Conservation (phyloP, 2,888 invertebrate genomes). For the Caenorhabditis sp. region DNA sequence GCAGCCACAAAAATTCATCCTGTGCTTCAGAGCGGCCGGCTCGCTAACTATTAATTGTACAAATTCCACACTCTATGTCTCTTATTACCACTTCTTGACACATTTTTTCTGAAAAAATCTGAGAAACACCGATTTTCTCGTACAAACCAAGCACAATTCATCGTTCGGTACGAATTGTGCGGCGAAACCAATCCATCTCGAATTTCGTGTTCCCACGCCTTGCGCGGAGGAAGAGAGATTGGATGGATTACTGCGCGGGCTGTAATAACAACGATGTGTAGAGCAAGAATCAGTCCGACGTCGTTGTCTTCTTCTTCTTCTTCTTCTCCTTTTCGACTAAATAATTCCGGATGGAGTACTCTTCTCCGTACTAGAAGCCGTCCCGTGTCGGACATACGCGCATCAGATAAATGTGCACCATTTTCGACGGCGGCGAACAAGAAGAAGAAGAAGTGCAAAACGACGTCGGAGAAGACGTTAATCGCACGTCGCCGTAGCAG, state of each 20-base stretch:
- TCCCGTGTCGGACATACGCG: conserved; percentile 4
- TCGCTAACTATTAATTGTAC: neutral
- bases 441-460: neutral
- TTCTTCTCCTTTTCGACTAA: conserved; percentile 15
- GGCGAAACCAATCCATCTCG: conserved; percentile 47
- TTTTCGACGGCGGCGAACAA: neutral
- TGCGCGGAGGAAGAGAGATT: conserved; percentile 2
- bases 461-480: conserved; percentile 8
- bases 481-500: conserved; percentile 12
- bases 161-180: conserved; percentile 14
- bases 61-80: neutral
- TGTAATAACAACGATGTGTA: conserved; percentile 34
- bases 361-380: too few species aligned
- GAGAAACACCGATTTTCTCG: neutral
- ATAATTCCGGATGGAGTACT: conserved; percentile 25
- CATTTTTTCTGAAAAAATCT: neutral
- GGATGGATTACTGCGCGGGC: conserved; percentile 41
- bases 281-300: conserved; percentile 14
- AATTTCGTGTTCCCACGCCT: conserved; percentile 45
- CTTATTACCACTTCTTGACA: neutral
- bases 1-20: conserved; percentile 48
- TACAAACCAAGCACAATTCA: conserved; percentile 7
- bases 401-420: conserved; percentile 44
- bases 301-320: neutral
- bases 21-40: conserved; percentile 16